These are phyloP conservation scores for Cyphomyrus plagiostoma DNA, from an alignment of 2,113 vertebrate species.

Conservation along the genomic window DNA sequence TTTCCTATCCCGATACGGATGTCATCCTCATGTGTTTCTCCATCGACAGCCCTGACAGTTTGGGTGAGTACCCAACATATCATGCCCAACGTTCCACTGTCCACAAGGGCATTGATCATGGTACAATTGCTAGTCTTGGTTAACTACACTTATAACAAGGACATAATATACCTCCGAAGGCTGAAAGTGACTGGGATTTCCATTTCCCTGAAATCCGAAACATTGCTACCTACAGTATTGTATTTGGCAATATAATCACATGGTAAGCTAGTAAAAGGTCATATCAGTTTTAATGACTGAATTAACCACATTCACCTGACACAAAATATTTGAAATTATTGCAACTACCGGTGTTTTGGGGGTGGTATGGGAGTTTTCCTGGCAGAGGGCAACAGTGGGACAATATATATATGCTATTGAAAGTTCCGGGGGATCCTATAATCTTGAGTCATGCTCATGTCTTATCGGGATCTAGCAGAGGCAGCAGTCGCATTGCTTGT, in stretches of 20 bases:
- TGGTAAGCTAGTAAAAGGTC: neutral
- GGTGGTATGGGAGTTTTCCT: neutral
- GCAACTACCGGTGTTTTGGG: neutral
- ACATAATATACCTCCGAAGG: too few species aligned
- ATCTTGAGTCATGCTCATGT: neutral
- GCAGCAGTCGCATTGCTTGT: conserved; percentile 1
- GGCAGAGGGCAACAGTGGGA: neutral
- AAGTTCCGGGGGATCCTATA: neutral
- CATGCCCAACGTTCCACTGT: neutral
- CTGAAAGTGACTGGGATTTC: neutral
- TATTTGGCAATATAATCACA: neutral
- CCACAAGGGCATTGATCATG: neutral
- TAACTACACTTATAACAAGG: neutral
- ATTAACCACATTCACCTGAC: neutral
- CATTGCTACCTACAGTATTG: neutral
- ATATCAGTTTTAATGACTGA: neutral
- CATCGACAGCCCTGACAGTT: conserved; percentile 92
- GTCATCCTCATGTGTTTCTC: conserved; percentile 99
- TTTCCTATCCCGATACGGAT: conserved; percentile 93
- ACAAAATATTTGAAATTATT: neutral
- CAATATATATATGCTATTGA: neutral
- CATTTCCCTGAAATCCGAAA: neutral
- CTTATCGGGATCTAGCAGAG: neutral
- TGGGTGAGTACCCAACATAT: conserved; percentile 64
- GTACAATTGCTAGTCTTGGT: neutral